phyloP scores from a whole-genome alignment of 2,797 vertebrate species.

The Liasis olivaceus region DNA sequence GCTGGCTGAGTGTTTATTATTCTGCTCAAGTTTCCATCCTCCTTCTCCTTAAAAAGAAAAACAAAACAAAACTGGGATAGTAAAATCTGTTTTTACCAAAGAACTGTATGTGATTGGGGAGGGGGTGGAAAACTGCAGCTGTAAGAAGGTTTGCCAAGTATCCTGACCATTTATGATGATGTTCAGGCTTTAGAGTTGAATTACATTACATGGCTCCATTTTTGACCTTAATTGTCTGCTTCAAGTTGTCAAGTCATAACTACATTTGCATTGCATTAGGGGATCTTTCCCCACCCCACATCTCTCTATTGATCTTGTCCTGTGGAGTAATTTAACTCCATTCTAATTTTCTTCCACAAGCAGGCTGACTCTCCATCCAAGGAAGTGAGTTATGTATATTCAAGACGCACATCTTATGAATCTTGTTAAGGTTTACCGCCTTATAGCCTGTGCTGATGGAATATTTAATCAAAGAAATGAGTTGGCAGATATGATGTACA shows the following conservation, averaged over 20 bases:
- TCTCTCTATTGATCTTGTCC: constrained; percentile 73
- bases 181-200: constrained; percentile 66
- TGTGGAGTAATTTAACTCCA: constrained; percentile 77
- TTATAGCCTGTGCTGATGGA: constrained; percentile 76
- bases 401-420: constrained; percentile 79
- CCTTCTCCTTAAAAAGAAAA: not conserved
- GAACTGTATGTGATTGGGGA: not conserved
- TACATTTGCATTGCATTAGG: constrained; percentile 73
- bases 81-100: constrained; percentile 34
- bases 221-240: constrained; percentile 72
- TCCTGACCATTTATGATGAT: constrained; percentile 46
- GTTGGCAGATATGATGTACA: constrained; percentile 81
- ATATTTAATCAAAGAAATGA: constrained; percentile 88
- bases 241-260: constrained; percentile 71
- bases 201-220: constrained; percentile 63
- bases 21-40: not conserved
- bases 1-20: not conserved
- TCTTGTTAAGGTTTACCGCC: constrained; percentile 82
- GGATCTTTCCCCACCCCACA: constrained; percentile 63
- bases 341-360: constrained; percentile 79
- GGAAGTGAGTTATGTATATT: constrained; percentile 82
- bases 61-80: not conserved
- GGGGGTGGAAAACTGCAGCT: constrained; percentile 23
- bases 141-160: constrained; percentile 39
- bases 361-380: constrained; percentile 66